Evolutionary conservation across 2,888 invertebrate genomes (phyloP).

Genomic region (Drosophila testacea): DNA sequence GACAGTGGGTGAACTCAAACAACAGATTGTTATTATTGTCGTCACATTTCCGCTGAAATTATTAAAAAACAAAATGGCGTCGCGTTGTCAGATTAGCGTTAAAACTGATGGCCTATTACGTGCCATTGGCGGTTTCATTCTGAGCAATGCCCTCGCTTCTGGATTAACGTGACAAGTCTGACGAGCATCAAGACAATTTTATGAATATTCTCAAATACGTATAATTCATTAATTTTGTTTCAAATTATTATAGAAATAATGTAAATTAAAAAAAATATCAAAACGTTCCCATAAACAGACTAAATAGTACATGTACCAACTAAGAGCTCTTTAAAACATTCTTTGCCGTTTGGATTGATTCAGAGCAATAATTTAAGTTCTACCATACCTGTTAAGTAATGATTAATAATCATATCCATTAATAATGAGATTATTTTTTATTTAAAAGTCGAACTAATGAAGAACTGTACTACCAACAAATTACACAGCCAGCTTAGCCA

Average conservation of each 20-base stretch:
- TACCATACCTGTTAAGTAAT: no score
- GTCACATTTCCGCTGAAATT: slow-evolving; percentile 16
- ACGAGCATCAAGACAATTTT: slow-evolving; percentile 5
- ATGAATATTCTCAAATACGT: neutral
- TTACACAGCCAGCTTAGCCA: neutral
- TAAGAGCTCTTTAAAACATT: no score
- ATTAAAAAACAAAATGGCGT: slow-evolving; percentile 51
- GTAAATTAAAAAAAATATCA: neutral
- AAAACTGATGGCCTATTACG: slow-evolving; percentile 38
- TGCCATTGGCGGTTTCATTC: slow-evolving; percentile 18
- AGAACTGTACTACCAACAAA: no score
- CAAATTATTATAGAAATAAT: neutral
- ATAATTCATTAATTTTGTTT: neutral
- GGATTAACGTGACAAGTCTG: slow-evolving; percentile 11
- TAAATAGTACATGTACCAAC: neutral
- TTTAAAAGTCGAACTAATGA: no score
- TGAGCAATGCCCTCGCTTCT: neutral
- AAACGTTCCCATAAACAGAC: neutral
- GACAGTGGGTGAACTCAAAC: slow-evolving; percentile 7
- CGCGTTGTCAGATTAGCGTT: slow-evolving; percentile 42
- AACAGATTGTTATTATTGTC: slow-evolving; percentile 19
- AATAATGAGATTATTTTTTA: no score
- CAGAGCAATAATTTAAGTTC: no score
- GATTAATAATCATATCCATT: no score
- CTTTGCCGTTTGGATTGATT: no score